Conservation (phyloP, 2,888 invertebrate species). For the Sialis lutaria region DNA sequence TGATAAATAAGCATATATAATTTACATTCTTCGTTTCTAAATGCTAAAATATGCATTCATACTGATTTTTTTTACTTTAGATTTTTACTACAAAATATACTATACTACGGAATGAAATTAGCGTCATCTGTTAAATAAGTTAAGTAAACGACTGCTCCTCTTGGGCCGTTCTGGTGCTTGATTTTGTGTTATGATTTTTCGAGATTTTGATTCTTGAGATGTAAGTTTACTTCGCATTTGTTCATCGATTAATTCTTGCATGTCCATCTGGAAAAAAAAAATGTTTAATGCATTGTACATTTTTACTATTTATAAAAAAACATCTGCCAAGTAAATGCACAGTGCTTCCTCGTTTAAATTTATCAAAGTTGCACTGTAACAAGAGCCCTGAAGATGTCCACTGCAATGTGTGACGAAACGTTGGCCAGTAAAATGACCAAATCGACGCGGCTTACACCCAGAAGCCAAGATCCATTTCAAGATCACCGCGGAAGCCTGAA, state of each 20-base stretch:
- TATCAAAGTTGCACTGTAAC: no score
- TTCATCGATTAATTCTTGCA: slow-evolving; percentile 82
- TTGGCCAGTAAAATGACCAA: no score
- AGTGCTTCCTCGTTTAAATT: no score
- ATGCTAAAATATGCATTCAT: neutral
- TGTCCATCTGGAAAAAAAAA: slow-evolving; percentile 56
- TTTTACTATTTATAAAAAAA: no score
- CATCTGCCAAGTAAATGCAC: no score
- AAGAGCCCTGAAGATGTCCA: no score
- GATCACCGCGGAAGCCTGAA: no score
- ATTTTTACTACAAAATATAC: neutral
- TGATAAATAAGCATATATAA: neutral
- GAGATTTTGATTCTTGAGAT: slow-evolving; percentile 35
- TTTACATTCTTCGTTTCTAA: neutral
- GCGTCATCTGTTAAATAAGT: slow-evolving; percentile 5
- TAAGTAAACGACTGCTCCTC: slow-evolving; percentile 2
- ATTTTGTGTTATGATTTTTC: slow-evolving; percentile 25
- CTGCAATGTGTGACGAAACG: no score
- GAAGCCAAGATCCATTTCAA: no score
- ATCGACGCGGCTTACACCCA: no score
- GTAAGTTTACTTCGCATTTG: slow-evolving; percentile 76
- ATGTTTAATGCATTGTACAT: neutral
- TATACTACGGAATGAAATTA: neutral
- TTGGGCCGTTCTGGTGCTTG: slow-evolving; percentile 19
- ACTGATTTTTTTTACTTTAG: neutral